Conservation (phyloP, 1,140 invertebrate genomes). For the Meloidogyne hapla region DNA sequence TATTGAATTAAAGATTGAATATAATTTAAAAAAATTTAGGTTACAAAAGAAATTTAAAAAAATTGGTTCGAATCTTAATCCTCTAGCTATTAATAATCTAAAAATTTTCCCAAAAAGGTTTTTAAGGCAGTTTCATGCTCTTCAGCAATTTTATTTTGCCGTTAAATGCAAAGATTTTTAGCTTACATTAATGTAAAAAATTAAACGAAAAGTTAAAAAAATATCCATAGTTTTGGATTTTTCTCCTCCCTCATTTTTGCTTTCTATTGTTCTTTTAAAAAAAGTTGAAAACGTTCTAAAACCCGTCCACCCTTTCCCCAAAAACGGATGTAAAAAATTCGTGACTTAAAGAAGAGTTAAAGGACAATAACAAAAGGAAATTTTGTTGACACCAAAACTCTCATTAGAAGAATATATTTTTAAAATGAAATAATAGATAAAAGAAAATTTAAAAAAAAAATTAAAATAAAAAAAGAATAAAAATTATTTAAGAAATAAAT, state of each 20-base stretch:
- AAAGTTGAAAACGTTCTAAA: neutral
- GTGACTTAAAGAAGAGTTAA: neutral
- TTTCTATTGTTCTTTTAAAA: neutral
- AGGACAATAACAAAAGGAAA: neutral
- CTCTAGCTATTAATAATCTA: no score
- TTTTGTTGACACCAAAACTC: neutral
- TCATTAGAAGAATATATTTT: neutral
- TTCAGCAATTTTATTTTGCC: no score
- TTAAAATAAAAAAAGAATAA: neutral
- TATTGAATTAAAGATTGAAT: no score
- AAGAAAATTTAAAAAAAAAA: neutral
- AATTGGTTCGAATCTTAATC: no score
- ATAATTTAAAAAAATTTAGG: no score
- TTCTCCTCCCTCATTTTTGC: neutral
- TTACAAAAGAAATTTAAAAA: no score
- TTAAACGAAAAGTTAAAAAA: neutral
- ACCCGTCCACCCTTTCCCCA: neutral
- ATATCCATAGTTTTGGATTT: neutral
- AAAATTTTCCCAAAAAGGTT: no score
- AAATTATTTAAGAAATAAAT: neutral
- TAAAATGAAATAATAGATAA: neutral
- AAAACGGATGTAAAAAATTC: conserved; percentile 6
- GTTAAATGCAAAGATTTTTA: no score
- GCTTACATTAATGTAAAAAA: no score
- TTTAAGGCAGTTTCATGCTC: no score